Percentiles rank a stretch among this genome's conserved stretches.
Evolutionary conservation across 2,113 vertebrate species (phyloP).

Genomic region (Apteryx mantelli): DNA sequence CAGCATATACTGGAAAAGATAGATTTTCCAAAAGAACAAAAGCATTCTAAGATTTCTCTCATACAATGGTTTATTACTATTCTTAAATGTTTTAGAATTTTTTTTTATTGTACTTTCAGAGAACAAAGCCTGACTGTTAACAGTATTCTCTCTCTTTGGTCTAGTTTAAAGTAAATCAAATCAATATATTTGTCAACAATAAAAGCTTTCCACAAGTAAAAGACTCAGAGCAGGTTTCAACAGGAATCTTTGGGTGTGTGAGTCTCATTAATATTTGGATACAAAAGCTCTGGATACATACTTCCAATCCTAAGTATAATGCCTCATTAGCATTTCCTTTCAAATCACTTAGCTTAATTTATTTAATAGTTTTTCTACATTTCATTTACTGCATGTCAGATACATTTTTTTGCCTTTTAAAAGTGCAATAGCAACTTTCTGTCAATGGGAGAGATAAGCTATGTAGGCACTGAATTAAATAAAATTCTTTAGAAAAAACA

Average conservation of each 20-base stretch:
- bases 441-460: background rate
- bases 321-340: slow-evolving; percentile 3
- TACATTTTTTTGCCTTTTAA: background rate
- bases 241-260: background rate
- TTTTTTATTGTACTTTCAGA: background rate
- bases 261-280: background rate
- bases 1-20: background rate
- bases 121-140: background rate
- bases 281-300: background rate
- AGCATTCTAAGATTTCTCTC: background rate
- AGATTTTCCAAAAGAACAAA: background rate
- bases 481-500: background rate
- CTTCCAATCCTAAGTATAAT: background rate
- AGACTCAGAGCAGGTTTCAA: background rate
- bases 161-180: background rate
- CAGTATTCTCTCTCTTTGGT: background rate
- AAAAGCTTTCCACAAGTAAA: background rate
- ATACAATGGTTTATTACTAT: background rate
- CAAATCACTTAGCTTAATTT: background rate
- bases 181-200: background rate
- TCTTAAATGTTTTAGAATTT: background rate
- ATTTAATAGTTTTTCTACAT: background rate
- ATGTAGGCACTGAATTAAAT: background rate
- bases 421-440: background rate
- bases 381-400: slow-evolving; percentile 12